Conservation (phyloP, 1,140 invertebrate genomes). For the Gryon sp. region DNA sequence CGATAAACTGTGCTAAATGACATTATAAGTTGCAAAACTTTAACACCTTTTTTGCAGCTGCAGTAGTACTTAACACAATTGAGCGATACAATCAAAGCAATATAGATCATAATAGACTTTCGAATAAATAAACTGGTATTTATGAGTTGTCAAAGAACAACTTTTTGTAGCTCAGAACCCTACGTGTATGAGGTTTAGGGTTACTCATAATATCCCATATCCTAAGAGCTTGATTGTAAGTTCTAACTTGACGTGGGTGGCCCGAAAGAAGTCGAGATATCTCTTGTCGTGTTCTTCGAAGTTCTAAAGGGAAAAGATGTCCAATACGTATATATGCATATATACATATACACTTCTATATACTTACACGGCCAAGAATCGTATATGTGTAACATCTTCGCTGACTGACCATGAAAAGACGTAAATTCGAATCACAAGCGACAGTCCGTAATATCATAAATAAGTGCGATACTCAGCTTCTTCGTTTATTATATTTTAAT, state of each 20-base stretch:
- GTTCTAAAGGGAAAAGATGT: constrained; percentile 60
- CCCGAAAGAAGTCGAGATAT: constrained; percentile 65
- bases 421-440: constrained; percentile 61
- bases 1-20: too few species aligned
- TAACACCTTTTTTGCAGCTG: too few species aligned
- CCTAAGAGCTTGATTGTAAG: constrained; percentile 66
- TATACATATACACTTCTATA: constrained; percentile 10
- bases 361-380: constrained; percentile 6
- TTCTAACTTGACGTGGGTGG: constrained; percentile 72
- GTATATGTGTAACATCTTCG: constrained; percentile 49
- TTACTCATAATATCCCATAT: constrained; percentile 73
- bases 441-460: constrained; percentile 60
- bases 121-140: constrained; percentile 52
- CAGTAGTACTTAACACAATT: not conserved
- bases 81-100: constrained; percentile 8
- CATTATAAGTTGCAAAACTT: too few species aligned
- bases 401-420: constrained; percentile 65
- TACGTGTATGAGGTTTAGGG: constrained; percentile 67
- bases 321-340: constrained; percentile 54
- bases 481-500: constrained; percentile 15
- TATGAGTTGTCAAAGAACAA: constrained; percentile 52
- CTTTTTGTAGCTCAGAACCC: constrained; percentile 46
- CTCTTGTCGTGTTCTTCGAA: constrained; percentile 65
- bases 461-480: constrained; percentile 33
- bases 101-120: constrained; percentile 34